Percentiles rank a stretch among this genome's conserved stretches.
Evolutionary conservation across 2,113 vertebrate genomes (phyloP).

Genomic region (Hemibates koningsi): DNA sequence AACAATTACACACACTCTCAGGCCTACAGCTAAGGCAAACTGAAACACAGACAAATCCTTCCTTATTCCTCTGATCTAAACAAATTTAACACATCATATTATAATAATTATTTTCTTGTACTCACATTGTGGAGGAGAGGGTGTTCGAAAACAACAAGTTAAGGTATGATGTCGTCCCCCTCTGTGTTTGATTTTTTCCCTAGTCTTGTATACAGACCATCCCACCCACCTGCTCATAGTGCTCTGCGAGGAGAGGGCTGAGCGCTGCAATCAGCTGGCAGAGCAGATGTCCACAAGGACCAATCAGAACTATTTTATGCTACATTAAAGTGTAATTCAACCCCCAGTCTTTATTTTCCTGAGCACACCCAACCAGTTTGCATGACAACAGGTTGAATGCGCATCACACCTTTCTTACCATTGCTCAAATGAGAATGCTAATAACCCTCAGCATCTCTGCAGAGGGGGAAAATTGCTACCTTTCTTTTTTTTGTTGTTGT

Average conservation of each 20-base stretch:
- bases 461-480: not conserved
- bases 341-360: not conserved
- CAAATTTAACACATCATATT: not conserved
- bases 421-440: not conserved
- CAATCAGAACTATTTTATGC: not conserved
- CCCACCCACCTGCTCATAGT: not conserved
- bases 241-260: not conserved
- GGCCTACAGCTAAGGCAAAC: not conserved
- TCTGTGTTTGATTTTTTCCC: not conserved
- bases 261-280: not conserved
- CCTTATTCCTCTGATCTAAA: not conserved
- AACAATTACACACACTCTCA: not conserved
- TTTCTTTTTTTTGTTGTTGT: not conserved
- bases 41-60: not conserved
- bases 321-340: not conserved
- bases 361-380: not conserved
- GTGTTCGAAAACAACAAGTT: not conserved
- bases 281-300: not conserved
- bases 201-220: not conserved
- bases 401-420: not conserved
- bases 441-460: not conserved
- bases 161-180: not conserved
- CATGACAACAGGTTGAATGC: not conserved
- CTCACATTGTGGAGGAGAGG: not conserved
- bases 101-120: not conserved